Percentiles rank a stretch among this genome's conserved stretches.
These are phyloP conservation scores for Dryadula phaetusa DNA, from an alignment of 2,888 invertebrate species.

Conservation along the genomic window DNA sequence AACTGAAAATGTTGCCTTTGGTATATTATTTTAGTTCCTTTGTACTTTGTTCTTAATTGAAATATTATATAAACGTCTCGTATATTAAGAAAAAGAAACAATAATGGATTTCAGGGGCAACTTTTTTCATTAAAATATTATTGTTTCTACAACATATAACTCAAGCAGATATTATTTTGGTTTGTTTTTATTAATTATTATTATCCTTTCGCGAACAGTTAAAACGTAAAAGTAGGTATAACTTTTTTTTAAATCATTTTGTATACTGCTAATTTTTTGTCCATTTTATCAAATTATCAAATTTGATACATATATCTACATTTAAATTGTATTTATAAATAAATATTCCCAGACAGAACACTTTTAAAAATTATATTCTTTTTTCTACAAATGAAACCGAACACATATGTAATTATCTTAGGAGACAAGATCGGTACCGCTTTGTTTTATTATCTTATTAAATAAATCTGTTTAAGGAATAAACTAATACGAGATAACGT, in stretches of 20 bases:
- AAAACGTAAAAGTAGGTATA: no score
- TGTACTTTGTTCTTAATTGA: not conserved
- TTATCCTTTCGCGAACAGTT: no score
- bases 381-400: not conserved
- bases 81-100: not conserved
- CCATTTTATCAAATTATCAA: no score
- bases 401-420: constrained; percentile 40
- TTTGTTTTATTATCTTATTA: constrained; percentile 60
- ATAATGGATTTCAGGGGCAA: no score
- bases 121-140: no score
- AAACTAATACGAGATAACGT: constrained; percentile 65
- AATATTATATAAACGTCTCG: constrained; percentile 6
- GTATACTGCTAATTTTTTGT: no score
- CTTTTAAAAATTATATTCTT: not conserved
- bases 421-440: constrained; percentile 36
- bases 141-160: no score
- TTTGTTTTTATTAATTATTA: no score
- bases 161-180: no score
- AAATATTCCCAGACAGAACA: not conserved
- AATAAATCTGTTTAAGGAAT: constrained; percentile 70
- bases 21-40: not conserved
- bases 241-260: no score
- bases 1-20: constrained; percentile 31
- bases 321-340: not conserved
- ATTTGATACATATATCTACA: not conserved